phyloP scores from a whole-genome alignment of 2,113 vertebrate species.

The Clarias magur region DNA sequence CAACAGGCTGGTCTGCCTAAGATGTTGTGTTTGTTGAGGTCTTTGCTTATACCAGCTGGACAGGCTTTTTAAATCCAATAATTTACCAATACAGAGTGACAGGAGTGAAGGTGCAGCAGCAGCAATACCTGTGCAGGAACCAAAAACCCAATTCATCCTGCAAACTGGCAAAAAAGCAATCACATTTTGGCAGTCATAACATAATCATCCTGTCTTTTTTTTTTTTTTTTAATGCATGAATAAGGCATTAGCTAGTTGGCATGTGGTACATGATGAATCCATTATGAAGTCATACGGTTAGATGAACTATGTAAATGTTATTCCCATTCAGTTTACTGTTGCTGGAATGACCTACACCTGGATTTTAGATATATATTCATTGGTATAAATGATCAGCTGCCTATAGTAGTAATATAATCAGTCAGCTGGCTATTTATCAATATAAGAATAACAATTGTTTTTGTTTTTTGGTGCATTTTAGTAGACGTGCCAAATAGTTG shows the following conservation, averaged over 20 bases:
- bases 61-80: background rate
- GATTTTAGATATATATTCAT: background rate
- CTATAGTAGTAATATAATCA: background rate
- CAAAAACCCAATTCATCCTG: constrained; percentile 7
- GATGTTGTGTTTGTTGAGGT: background rate
- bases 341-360: background rate
- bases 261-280: background rate
- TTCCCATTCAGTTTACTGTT: background rate
- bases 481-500: background rate
- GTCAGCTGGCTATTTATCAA: background rate
- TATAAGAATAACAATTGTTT: background rate
- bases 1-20: background rate
- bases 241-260: background rate
- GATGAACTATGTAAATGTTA: background rate
- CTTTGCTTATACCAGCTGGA: constrained; percentile 31
- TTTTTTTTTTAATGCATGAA: background rate
- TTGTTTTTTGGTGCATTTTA: background rate
- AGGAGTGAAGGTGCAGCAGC: background rate
- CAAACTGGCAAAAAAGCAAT: background rate
- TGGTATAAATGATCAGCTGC: background rate
- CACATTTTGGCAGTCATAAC: background rate
- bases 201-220: background rate
- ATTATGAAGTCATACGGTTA: background rate
- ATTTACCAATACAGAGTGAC: constrained; percentile 18
- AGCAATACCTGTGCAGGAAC: background rate